Conservation (phyloP, 2,113 vertebrate species). For the Oncorhynchus clarkii region DNA sequence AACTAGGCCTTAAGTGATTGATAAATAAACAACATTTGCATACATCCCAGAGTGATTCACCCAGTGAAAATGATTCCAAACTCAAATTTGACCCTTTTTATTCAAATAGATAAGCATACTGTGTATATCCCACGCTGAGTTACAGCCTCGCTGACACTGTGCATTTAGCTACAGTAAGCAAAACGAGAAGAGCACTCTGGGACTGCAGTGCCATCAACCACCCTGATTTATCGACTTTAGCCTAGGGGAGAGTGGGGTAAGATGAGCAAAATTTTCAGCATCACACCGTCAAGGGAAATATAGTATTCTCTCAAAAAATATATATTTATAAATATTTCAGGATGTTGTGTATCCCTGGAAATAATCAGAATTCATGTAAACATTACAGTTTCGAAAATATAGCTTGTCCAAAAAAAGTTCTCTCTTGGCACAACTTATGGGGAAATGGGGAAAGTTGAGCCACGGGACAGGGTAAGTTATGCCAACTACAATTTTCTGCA, state of each 20-base stretch:
- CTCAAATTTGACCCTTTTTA: neutral
- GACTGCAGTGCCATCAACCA: neutral
- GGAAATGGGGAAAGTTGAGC: no score
- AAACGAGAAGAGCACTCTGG: no score
- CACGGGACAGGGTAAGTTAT: no score
- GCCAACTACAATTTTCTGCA: no score
- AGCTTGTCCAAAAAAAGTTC: no score
- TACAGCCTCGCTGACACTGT: no score
- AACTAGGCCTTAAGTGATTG: no score
- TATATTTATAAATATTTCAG: no score
- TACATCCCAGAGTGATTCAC: neutral
- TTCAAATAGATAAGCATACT: neutral
- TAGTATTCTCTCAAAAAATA: neutral
- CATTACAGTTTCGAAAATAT: neutral
- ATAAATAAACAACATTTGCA: neutral
- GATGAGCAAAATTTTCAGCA: neutral
- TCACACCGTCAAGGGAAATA: neutral
- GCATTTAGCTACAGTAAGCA: no score
- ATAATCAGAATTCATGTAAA: no score
- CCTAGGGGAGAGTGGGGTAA: neutral
- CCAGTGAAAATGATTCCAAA: neutral
- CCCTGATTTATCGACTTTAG: neutral
- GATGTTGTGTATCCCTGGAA: no score
- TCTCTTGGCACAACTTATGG: no score
- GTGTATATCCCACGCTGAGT: neutral